These are phyloP conservation scores for Chloroceryle amazona DNA, from an alignment of 2,797 vertebrate species.

Conservation along the genomic window DNA sequence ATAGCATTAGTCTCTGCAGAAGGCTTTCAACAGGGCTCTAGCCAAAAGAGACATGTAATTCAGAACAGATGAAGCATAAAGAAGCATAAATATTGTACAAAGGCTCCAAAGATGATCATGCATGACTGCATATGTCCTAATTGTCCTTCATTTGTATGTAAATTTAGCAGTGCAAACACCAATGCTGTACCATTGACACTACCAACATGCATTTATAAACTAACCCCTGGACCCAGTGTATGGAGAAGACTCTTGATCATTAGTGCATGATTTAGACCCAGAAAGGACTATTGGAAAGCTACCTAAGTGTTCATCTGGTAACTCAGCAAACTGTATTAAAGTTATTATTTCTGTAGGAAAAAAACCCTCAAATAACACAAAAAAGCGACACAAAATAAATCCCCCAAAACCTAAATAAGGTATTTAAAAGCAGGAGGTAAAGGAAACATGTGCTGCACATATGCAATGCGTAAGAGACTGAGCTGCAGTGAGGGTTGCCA, in stretches of 20 bases:
- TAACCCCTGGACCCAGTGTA: neutral
- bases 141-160: neutral
- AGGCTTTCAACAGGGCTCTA: neutral
- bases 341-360: neutral
- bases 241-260: neutral
- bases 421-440: neutral
- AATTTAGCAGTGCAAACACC: neutral
- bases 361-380: neutral
- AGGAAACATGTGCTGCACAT: neutral
- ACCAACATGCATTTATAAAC: neutral
- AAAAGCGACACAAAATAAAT: neutral
- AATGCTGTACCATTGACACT: neutral
- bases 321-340: neutral
- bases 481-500: slow-evolving; percentile 47
- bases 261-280: neutral
- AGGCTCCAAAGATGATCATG: neutral
- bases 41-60: neutral
- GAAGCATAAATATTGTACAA: slow-evolving; percentile 35
- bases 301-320: neutral
- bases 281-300: neutral
- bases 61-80: slow-evolving; percentile 40
- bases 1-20: neutral
- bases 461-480: neutral
- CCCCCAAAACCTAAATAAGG: fast-evolving
- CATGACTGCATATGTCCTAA: slow-evolving; percentile 12